phyloP scores from a whole-genome alignment of 2,797 vertebrate genomes.

The Paratrypauchen microcephalus region DNA sequence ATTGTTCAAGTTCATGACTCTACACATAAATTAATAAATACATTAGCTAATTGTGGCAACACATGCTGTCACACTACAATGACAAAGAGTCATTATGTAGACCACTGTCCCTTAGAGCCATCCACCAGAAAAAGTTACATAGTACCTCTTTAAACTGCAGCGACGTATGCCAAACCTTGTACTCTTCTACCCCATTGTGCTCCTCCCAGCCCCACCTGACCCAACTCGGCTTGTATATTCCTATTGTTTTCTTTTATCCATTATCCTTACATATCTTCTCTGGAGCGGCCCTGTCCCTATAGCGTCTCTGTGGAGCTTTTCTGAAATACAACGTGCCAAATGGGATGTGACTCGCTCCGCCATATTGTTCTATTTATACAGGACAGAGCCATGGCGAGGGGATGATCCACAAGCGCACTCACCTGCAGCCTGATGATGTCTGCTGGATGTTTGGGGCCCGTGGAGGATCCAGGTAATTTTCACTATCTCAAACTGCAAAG shows the following conservation, averaged over 20 bases:
- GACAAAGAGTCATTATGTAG: too few relatives aligned
- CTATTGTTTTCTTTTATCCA: constrained; percentile 44
- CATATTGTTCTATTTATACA: constrained; percentile 73
- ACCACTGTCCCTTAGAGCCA: too few relatives aligned
- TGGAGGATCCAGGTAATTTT: constrained; percentile 70
- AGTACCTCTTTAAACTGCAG: neutral
- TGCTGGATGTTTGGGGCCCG: constrained; percentile 61
- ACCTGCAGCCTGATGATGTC: constrained; percentile 76
- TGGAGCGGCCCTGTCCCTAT: constrained; percentile 39
- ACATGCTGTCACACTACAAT: too few relatives aligned
- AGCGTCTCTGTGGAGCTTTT: constrained; percentile 57
- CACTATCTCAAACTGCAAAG: constrained; percentile 61
- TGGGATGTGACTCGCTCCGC: constrained; percentile 70
- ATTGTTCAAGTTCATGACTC: too few relatives aligned
- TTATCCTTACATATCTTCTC: constrained; percentile 47
- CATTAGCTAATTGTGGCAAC: too few relatives aligned
- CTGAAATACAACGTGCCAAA: constrained; percentile 69
- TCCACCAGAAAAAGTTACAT: neutral
- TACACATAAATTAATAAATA: too few relatives aligned
- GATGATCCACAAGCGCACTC: constrained; percentile 59
- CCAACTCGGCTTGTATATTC: constrained; percentile 30
- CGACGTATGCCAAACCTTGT: neutral
- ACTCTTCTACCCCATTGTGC: constrained; percentile 4
- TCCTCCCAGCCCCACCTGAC: neutral
- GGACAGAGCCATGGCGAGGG: constrained; percentile 54